A percentile compares a stretch with the other conserved stretches of the same genome.
Conservation (phyloP, 2,888 invertebrate genomes). For the Drosophila prostipennis region DNA sequence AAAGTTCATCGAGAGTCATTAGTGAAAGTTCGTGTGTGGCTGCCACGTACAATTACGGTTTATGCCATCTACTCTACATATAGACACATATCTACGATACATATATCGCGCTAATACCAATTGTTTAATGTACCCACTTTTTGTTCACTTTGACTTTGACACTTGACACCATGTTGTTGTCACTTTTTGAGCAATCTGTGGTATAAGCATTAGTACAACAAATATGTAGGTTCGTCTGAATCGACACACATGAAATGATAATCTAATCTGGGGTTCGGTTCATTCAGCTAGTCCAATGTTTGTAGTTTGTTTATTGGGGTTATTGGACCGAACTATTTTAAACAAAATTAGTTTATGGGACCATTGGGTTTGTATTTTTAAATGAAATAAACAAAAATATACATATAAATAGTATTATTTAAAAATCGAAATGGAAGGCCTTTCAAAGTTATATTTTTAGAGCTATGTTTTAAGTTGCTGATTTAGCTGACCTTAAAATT, state of each 20-base stretch:
- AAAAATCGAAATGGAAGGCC: too few species aligned
- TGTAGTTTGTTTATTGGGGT: neutral
- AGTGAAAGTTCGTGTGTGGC: constrained; percentile 72
- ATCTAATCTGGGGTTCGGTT: neutral
- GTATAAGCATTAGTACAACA: neutral
- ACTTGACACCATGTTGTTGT: constrained; percentile 23
- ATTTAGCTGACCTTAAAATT: neutral
- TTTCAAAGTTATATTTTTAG: neutral
- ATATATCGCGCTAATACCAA: constrained; percentile 7
- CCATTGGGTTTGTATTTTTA: neutral
- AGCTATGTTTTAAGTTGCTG: neutral
- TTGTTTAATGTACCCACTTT: constrained; percentile 11
- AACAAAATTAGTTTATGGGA: neutral
- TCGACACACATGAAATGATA: neutral
- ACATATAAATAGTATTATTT: too few species aligned
- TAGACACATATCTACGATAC: neutral
- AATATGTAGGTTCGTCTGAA: neutral
- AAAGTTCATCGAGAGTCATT: constrained; percentile 80
- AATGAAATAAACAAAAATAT: too few species aligned
- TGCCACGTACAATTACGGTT: constrained; percentile 67
- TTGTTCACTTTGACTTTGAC: constrained; percentile 39
- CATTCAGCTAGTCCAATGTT: neutral
- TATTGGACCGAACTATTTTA: neutral
- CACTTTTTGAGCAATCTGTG: constrained; percentile 22
- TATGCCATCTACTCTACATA: constrained; percentile 22